Conservation (phyloP, 2,113 vertebrate species). For the Saimiri boliviensis region DNA sequence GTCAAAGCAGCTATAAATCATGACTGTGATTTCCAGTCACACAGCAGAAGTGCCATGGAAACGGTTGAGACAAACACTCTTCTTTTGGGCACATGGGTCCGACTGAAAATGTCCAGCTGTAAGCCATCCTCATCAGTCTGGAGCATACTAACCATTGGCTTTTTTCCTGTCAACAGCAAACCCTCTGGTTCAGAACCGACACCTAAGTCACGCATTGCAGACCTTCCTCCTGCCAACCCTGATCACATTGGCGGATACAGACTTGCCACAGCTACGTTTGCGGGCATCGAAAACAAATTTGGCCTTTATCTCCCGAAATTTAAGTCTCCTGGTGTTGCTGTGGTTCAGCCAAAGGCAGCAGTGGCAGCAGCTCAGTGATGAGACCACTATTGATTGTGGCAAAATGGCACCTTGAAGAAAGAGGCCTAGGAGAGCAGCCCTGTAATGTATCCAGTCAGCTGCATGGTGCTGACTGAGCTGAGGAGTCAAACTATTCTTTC, state of each 20-base stretch:
- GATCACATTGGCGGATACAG: slow-evolving; percentile 96
- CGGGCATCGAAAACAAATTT: slow-evolving; percentile 97
- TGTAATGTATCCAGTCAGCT: slow-evolving; percentile 80
- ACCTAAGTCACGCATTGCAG: slow-evolving; percentile 86
- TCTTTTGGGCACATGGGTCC: not conserved
- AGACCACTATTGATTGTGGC: not conserved
- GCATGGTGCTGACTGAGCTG: slow-evolving; percentile 84
- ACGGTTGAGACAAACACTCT: not conserved
- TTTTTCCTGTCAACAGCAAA: slow-evolving; percentile 85
- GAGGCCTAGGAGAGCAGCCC: slow-evolving; percentile 57
- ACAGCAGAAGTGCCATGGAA: not conserved
- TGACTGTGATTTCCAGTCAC: no score
- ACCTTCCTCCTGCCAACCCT: slow-evolving; percentile 90
- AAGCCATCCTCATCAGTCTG: accelerated
- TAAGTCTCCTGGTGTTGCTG: slow-evolving; percentile 81
- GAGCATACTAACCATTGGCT: not conserved
- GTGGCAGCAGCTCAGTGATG: slow-evolving; percentile 69
- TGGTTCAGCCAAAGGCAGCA: slow-evolving; percentile 82
- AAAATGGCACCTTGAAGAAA: slow-evolving; percentile 36
- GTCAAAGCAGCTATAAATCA: not conserved
- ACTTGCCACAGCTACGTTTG: slow-evolving; percentile 95
- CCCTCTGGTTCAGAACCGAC: slow-evolving; percentile 90
- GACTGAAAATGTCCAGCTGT: not conserved
- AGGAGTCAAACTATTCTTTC: slow-evolving; percentile 78
- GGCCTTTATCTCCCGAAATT: slow-evolving; percentile 97